Evolutionary conservation across 2,113 vertebrate genomes (phyloP).

Genomic region (Dendropsophus ebraccatus): DNA sequence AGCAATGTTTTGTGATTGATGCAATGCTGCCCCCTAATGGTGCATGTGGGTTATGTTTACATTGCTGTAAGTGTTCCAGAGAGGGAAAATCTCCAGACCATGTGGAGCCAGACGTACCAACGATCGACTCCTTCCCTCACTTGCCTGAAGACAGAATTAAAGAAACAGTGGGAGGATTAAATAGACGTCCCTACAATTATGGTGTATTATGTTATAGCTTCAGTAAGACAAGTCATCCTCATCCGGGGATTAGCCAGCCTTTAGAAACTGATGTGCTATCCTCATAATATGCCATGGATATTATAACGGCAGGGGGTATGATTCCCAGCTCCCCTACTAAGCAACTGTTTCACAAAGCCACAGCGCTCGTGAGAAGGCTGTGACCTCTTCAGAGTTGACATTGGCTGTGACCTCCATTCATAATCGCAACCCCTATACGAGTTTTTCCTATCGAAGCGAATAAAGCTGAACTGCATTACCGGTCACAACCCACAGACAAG

Average conservation of each 20-base stretch:
- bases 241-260: not conserved
- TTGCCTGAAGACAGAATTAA: not conserved
- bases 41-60: not conserved
- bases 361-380: too few relatives aligned
- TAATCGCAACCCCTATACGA: too few relatives aligned
- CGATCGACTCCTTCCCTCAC: not conserved
- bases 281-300: too few relatives aligned
- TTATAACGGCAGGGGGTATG: too few relatives aligned
- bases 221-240: not conserved
- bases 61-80: not conserved
- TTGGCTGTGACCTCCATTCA: too few relatives aligned
- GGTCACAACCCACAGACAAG: too few relatives aligned
- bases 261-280: too few relatives aligned
- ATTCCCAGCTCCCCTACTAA: too few relatives aligned
- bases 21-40: slow-evolving; percentile 40
- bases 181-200: not conserved
- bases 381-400: too few relatives aligned
- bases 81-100: not conserved
- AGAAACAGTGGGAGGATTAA: not conserved
- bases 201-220: not conserved
- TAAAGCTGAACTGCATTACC: too few relatives aligned
- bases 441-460: too few relatives aligned
- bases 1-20: not conserved
- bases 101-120: not conserved
- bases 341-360: too few relatives aligned